phyloP scores from a whole-genome alignment of 2,888 invertebrate species.

The Lydus trimaculatus region DNA sequence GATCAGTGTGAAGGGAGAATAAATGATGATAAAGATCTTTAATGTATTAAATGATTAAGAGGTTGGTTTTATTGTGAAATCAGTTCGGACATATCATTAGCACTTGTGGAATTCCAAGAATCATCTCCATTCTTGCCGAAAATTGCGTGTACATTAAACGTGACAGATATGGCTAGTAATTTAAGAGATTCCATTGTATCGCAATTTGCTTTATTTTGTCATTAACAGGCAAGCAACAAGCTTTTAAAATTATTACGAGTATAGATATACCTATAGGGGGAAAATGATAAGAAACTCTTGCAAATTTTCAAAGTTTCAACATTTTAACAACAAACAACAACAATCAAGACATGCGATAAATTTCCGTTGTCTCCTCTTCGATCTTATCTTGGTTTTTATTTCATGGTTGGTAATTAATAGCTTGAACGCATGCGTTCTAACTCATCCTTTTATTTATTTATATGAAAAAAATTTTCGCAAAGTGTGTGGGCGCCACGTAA shows the following conservation, averaged over 20 bases:
- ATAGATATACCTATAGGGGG: too few relatives aligned
- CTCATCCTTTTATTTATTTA: conserved; percentile 28
- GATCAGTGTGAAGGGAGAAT: conserved; percentile 53
- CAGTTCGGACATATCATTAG: conserved; percentile 47
- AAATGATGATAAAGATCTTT: conserved; percentile 53
- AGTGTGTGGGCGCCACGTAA: conserved; percentile 43
- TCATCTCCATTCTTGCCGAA: conserved; percentile 6
- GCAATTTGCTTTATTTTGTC: neutral
- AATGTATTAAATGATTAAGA: conserved; percentile 48
- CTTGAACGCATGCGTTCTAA: conserved; percentile 28
- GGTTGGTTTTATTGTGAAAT: conserved; percentile 50
- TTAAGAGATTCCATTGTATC: neutral
- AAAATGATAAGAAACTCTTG: neutral
- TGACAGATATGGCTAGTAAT: neutral
- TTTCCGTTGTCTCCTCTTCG: conserved; percentile 13
- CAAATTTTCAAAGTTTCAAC: neutral
- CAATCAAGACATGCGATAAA: conserved; percentile 1
- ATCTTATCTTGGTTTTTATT: conserved; percentile 33
- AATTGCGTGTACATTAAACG: neutral
- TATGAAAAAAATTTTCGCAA: conserved; percentile 27
- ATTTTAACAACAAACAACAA: too few relatives aligned
- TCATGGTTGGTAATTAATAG: conserved; percentile 28
- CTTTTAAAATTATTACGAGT: too few relatives aligned
- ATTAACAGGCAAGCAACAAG: too few relatives aligned
- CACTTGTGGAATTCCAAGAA: conserved; percentile 30